Percentiles rank a stretch among this genome's conserved stretches.
Evolutionary conservation across 1,140 invertebrate species (phyloP).

Genomic region (Cotesia vestalis): DNA sequence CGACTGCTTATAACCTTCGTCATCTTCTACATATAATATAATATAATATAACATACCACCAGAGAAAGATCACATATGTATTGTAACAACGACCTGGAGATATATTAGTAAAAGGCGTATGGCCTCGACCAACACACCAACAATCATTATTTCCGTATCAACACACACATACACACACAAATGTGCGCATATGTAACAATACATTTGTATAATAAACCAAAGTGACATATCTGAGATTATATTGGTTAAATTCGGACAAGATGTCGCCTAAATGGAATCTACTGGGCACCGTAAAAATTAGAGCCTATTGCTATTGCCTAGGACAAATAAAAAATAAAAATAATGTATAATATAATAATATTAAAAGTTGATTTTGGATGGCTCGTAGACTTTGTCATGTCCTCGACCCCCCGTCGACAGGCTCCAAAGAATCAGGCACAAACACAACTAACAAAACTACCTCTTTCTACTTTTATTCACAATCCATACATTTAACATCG

Average conservation of each 20-base stretch:
- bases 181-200: neutral
- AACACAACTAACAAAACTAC: too few species aligned
- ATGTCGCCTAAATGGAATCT: constrained; percentile 23
- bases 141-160: neutral
- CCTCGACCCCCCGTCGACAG: constrained; percentile 36
- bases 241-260: constrained; percentile 27
- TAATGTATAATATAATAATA: too few species aligned
- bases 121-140: constrained; percentile 25
- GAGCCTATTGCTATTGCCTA: neutral
- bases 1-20: constrained; percentile 51
- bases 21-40: constrained; percentile 37
- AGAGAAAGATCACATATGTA: too few species aligned
- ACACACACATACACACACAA: neutral
- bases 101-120: constrained; percentile 28
- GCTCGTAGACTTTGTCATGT: constrained; percentile 29
- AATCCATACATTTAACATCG: neutral
- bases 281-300: neutral
- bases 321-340: neutral
- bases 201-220: neutral
- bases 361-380: constrained; percentile 11
- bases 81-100: neutral
- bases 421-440: neutral
- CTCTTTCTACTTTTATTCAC: neutral
- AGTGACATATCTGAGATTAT: constrained; percentile 5
- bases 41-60: too few species aligned